Conservation (phyloP, 2,113 vertebrate species). For the Chaetops frenatus region DNA sequence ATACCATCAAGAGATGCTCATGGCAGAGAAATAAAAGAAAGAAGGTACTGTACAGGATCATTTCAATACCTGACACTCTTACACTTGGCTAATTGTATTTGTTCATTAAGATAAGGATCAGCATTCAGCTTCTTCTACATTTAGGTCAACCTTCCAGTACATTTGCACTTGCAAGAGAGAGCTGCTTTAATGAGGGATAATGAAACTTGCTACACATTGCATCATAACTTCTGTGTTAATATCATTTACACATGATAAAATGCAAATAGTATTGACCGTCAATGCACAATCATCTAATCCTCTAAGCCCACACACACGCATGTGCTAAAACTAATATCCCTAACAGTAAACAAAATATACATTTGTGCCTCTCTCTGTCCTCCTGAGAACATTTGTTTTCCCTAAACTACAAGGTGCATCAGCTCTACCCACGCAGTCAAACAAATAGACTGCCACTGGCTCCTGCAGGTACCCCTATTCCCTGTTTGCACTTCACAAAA, state of each 20-base stretch:
- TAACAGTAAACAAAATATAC: slow-evolving; percentile 34
- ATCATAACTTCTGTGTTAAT: slow-evolving; percentile 48
- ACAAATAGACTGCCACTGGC: neutral
- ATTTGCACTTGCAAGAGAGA: slow-evolving; percentile 61
- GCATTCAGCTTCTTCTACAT: slow-evolving; percentile 42
- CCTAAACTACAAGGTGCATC: neutral
- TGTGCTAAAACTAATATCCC: slow-evolving; percentile 16
- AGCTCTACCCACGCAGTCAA: neutral
- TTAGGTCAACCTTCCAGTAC: slow-evolving; percentile 58
- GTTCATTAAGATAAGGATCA: slow-evolving; percentile 59
- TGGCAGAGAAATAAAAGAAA: slow-evolving; percentile 41
- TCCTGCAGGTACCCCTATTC: neutral
- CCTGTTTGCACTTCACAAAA: neutral
- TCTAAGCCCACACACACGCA: neutral
- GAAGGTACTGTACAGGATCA: slow-evolving; percentile 6
- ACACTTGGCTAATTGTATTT: slow-evolving; percentile 57
- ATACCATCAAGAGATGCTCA: slow-evolving; percentile 38
- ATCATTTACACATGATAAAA: slow-evolving; percentile 54
- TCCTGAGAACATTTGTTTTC: neutral
- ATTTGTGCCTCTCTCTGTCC: neutral
- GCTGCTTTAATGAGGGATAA: slow-evolving; percentile 52
- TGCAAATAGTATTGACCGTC: slow-evolving; percentile 44
- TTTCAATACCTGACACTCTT: slow-evolving; percentile 59
- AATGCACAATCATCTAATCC: slow-evolving; percentile 28
- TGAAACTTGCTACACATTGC: slow-evolving; percentile 24